These are phyloP conservation scores for Maylandia zebra DNA, from an alignment of 2,113 vertebrate species.

Conservation along the genomic window DNA sequence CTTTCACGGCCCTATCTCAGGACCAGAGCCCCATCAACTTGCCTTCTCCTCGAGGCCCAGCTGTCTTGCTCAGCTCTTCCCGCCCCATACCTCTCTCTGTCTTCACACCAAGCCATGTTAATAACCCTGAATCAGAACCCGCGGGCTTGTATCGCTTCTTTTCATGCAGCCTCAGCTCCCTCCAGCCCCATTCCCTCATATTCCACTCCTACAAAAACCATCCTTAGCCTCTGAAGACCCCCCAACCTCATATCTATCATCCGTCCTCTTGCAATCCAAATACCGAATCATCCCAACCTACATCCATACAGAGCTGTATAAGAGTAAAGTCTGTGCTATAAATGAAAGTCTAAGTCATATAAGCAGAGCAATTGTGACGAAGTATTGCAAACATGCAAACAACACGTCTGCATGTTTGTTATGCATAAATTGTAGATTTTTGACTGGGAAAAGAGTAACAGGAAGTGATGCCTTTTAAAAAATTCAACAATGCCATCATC, in stretches of 20 bases:
- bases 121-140: conserved; percentile 17
- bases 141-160: conserved; percentile 12
- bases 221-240: background rate
- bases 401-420: background rate
- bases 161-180: background rate
- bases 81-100: conserved; percentile 14
- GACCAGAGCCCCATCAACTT: conserved; percentile 37
- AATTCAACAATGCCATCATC: background rate
- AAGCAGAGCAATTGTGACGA: background rate
- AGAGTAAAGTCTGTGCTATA: background rate
- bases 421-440: background rate
- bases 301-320: background rate
- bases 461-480: background rate
- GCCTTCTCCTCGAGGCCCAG: conserved; percentile 43
- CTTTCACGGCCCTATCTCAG: conserved; percentile 34
- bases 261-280: background rate
- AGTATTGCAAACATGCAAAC: background rate
- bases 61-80: conserved; percentile 27
- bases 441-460: background rate
- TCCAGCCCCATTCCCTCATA: background rate
- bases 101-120: conserved; percentile 36
- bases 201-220: background rate
- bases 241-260: background rate
- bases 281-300: background rate
- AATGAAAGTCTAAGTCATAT: background rate